A percentile compares a stretch with the other conserved stretches of the same genome.
These are phyloP conservation scores for Cepphus grylle DNA, from an alignment of 2,113 vertebrate genomes.

Conservation along the genomic window DNA sequence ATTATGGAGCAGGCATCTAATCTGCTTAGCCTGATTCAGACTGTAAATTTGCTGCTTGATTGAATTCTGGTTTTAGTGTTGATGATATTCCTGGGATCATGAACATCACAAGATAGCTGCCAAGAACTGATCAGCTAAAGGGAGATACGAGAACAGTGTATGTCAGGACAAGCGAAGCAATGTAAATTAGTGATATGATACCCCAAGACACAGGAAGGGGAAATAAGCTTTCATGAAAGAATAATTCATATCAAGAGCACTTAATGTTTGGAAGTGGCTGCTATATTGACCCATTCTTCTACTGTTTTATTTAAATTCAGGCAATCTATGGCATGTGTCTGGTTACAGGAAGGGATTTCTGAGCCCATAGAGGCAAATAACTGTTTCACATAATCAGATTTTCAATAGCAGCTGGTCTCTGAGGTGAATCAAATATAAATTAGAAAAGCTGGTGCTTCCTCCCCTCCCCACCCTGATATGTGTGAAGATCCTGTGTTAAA, in stretches of 20 bases:
- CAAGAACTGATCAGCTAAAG: not conserved
- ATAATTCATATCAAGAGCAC: not conserved
- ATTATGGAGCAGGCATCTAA: not conserved
- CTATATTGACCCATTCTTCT: not conserved
- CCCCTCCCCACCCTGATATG: not conserved
- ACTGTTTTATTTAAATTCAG: not conserved
- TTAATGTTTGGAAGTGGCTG: not conserved
- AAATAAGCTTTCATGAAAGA: not conserved
- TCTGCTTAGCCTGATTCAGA: constrained; percentile 21
- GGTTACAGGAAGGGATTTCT: not conserved
- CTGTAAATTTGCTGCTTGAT: constrained; percentile 16
- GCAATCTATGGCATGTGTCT: not conserved
- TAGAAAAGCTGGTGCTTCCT: not conserved
- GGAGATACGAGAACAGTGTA: not conserved
- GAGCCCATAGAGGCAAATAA: not conserved
- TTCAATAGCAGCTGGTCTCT: not conserved
- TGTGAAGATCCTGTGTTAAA: not conserved
- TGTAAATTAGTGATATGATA: not conserved
- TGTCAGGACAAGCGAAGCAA: not conserved
- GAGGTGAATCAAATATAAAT: not conserved
- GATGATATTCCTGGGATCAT: not conserved
- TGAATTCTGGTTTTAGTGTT: constrained; percentile 25
- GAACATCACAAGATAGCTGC: not conserved
- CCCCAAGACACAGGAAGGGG: not conserved
- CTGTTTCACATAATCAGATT: not conserved